Base-by-base conservation (phyloP, 2,797 vertebrate genomes). In the Leptoclinus maculatus region DNA sequence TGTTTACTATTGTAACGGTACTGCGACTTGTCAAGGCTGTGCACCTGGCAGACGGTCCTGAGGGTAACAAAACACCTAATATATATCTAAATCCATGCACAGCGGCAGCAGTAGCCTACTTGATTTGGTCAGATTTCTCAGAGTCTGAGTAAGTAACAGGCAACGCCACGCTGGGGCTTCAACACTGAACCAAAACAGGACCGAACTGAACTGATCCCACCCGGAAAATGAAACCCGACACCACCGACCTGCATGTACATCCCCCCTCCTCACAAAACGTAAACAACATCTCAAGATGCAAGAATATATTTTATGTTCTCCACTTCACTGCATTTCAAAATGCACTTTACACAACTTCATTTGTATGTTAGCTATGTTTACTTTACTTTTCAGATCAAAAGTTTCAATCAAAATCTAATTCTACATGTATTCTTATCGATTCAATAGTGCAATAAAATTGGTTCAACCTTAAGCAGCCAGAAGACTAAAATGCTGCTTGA, bases 151-250 rank as follows among this genome's bases (percentile, higher is more conserved):
- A 54, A 21, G 59, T 23, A 29, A 32, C 14, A 64, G 49, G 16
- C 70, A 75, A 32, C 54, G 71, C 69, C 56, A 65, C 79, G 71
- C 59, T 45, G n/a, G 72, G 43, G 29, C 73, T 71, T 45, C 77
- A 38, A 43, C 47, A 56, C 74, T 74, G 83, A 86, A 86, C 82
- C 87, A 69, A 81, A 83, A 83, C 86, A 71, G 67, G 21, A 66
- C 63, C 29, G 34, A 79, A 64, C 47, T n/a, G 71, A 86, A 39
- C 68, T 58, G 77, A 82, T 83, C 83, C 85, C 87, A 65, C 82
- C 77, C 84, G 67, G 76, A 66, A 73, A 78, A 72, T 91, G 93
- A 89, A 92, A 93, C 85, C 73, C 1, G 86, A 94, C 86, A 84
- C 92, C 80, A 4, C 53, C n/a, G 57, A 45, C 27, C 43, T 27